These are phyloP conservation scores for Leuctra nigra DNA, from an alignment of 2,888 invertebrate genomes.

Conservation along the genomic window DNA sequence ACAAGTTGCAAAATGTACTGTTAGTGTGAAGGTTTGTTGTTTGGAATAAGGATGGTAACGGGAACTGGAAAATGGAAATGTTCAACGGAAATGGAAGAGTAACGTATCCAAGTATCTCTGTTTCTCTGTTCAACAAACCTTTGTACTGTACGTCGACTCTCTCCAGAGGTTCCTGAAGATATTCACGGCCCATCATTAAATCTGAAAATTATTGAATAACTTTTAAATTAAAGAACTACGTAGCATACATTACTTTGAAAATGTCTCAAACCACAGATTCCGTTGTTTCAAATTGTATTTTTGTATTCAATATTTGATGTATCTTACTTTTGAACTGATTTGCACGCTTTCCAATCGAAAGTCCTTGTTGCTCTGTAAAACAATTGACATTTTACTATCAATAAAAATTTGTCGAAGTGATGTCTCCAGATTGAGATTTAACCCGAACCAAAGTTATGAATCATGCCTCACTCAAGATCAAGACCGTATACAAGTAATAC, in stretches of 20 bases:
- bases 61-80: not conserved
- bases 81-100: not conserved
- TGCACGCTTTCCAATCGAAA: no score
- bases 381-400: no score
- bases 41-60: not conserved
- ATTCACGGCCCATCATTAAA: not conserved
- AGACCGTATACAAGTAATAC: no score
- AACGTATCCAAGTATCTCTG: not conserved
- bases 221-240: not conserved
- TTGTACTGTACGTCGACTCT: not conserved
- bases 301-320: no score
- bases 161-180: not conserved
- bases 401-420: no score
- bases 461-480: no score
- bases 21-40: not conserved
- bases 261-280: not conserved
- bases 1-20: no score
- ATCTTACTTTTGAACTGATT: no score
- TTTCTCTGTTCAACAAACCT: slow-evolving; percentile 1
- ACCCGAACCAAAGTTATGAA: no score
- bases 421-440: no score
- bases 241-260: not conserved
- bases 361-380: no score
- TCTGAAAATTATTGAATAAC: not conserved
- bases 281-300: no score